Percentiles rank a stretch among this genome's conserved stretches.
phyloP scores from a whole-genome alignment of 2,113 vertebrate species.

The Penelope pileata region DNA sequence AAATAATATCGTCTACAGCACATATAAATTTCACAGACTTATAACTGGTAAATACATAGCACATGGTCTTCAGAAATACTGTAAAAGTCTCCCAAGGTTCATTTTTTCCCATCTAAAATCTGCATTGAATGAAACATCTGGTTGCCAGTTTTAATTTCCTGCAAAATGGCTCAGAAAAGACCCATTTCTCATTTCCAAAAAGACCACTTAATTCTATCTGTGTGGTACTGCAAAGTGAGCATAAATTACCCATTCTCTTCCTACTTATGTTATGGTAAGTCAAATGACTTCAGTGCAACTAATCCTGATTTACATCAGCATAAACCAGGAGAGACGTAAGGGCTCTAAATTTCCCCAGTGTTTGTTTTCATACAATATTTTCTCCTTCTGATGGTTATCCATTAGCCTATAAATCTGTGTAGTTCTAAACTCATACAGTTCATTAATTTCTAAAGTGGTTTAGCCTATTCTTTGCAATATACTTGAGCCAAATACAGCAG shows the following conservation, averaged over 20 bases:
- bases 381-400: slow-evolving; percentile 46
- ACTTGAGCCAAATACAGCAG: slow-evolving; percentile 1
- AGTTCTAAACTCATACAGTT: slow-evolving; percentile 43
- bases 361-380: slow-evolving; percentile 44
- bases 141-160: slow-evolving; percentile 14
- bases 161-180: slow-evolving; percentile 32
- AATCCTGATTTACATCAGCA: slow-evolving; percentile 55
- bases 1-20: not conserved
- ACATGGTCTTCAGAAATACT: not conserved
- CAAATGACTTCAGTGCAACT: slow-evolving; percentile 44
- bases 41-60: not conserved
- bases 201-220: slow-evolving; percentile 50
- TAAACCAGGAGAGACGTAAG: slow-evolving; percentile 23
- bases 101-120: not conserved
- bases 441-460: slow-evolving; percentile 56
- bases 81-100: not conserved
- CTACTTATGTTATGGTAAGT: slow-evolving; percentile 26
- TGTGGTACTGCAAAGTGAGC: slow-evolving; percentile 24
- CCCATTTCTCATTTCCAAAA: slow-evolving; percentile 38
- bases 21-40: slow-evolving; percentile 22
- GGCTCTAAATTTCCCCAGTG: slow-evolving; percentile 46
- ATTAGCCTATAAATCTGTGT: slow-evolving; percentile 56
- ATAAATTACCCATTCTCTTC: slow-evolving; percentile 50
- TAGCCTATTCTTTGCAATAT: not conserved
- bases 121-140: slow-evolving; percentile 15